Evolutionary conservation across 2,888 invertebrate species (phyloP).

Genomic region (Lasiommata megera): DNA sequence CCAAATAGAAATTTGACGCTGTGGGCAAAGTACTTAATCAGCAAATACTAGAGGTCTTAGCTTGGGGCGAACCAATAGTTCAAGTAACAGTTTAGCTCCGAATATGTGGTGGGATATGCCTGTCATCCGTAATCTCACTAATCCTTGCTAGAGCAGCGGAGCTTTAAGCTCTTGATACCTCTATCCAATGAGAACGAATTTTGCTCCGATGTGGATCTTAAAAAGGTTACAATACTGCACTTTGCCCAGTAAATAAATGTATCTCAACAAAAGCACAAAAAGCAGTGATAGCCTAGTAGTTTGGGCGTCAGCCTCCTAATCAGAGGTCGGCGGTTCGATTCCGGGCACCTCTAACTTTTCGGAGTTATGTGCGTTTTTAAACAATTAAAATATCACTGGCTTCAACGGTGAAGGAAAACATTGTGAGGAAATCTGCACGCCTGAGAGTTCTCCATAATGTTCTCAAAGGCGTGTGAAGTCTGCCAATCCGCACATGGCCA

Average conservation of each 20-base stretch:
- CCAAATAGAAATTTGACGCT: no score
- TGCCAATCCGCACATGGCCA: no score
- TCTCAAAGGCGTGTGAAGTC: no score
- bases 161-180: background rate
- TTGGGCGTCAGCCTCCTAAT: no score
- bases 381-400: no score
- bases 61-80: background rate
- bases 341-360: no score
- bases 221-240: background rate
- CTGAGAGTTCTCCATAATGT: no score
- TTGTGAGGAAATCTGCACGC: no score
- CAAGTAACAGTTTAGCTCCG: background rate
- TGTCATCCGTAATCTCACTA: background rate
- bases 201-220: background rate
- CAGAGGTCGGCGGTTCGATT: no score
- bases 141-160: background rate
- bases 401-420: no score
- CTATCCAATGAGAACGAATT: background rate
- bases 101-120: background rate
- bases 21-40: background rate
- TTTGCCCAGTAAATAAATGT: background rate
- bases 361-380: no score
- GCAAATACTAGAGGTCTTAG: background rate
- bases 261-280: conserved; percentile 1
- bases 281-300: no score